Conservation (phyloP, 2,113 vertebrate species). For the Empidonax traillii region DNA sequence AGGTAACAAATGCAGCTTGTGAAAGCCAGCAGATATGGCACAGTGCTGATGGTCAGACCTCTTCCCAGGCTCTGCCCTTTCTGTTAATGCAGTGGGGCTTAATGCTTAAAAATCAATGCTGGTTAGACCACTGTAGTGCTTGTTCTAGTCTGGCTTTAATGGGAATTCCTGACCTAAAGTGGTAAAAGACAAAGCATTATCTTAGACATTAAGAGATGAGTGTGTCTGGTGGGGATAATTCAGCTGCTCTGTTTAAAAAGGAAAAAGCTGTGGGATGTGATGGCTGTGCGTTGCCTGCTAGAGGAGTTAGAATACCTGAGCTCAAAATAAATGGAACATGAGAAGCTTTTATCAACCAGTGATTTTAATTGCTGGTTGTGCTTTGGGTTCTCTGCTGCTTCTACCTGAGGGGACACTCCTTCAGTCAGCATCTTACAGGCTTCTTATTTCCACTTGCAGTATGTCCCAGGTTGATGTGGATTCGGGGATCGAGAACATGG, state of each 20-base stretch:
- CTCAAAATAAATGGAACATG: background rate
- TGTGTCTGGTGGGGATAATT: background rate
- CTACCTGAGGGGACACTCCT: background rate
- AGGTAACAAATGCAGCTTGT: conserved; percentile 76
- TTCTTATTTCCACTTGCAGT: conserved; percentile 70
- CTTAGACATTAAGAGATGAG: background rate
- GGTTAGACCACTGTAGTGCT: background rate
- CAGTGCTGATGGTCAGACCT: background rate
- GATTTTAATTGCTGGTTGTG: background rate
- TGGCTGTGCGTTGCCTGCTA: background rate
- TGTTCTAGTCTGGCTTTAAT: background rate
- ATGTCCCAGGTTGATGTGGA: conserved; percentile 99
- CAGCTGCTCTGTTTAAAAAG: background rate
- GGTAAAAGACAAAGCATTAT: background rate
- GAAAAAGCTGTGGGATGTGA: background rate
- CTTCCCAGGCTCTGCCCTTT: background rate
- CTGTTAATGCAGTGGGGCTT: background rate
- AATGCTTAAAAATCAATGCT: background rate
- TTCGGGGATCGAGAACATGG: conserved; percentile 99
- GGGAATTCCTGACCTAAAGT: background rate
- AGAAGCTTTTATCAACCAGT: background rate
- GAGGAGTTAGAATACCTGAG: background rate
- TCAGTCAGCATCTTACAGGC: background rate
- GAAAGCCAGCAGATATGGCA: background rate
- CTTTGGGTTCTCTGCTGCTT: background rate